A percentile compares a stretch with the other conserved stretches of the same genome.
Conservation (phyloP, 2,888 invertebrate genomes). For the Drosophila koepferae region DNA sequence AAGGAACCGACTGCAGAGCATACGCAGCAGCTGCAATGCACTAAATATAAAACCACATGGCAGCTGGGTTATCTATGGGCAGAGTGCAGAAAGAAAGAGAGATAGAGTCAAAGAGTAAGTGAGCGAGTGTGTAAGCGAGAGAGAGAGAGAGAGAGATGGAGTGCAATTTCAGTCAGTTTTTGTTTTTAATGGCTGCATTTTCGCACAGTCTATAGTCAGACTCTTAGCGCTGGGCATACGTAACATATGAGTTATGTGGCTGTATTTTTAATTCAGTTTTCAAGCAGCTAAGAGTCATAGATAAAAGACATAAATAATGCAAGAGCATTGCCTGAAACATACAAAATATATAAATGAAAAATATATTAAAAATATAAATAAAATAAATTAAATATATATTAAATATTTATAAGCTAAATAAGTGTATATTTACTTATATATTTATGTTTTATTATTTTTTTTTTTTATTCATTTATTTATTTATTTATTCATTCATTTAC, state of each 20-base stretch:
- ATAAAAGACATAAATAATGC: neutral
- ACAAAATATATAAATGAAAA: neutral
- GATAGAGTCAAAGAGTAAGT: neutral
- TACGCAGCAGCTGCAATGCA: slow-evolving; percentile 24
- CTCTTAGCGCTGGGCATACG: slow-evolving; percentile 3
- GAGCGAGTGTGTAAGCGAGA: no score
- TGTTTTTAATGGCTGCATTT: slow-evolving; percentile 44
- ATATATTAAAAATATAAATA: neutral
- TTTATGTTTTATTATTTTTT: no score
- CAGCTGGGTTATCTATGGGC: slow-evolving; percentile 39
- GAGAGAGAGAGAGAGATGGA: neutral
- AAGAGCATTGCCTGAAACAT: neutral
- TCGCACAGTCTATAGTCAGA: slow-evolving; percentile 40
- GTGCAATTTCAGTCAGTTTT: slow-evolving; percentile 11
- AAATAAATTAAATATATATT: no score
- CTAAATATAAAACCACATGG: slow-evolving; percentile 39
- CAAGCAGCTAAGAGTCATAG: neutral
- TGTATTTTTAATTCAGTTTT: slow-evolving; percentile 30
- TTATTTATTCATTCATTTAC: no score
- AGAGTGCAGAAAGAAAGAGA: slow-evolving; percentile 1
- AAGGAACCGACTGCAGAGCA: slow-evolving; percentile 12
- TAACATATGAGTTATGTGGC: slow-evolving; percentile 47
- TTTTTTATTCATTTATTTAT: no score
- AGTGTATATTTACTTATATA: no score
- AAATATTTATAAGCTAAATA: no score